A percentile compares a stretch with the other conserved stretches of the same genome.
phyloP scores from a whole-genome alignment of 1,140 invertebrate species.

The Copidosoma floridanum region DNA sequence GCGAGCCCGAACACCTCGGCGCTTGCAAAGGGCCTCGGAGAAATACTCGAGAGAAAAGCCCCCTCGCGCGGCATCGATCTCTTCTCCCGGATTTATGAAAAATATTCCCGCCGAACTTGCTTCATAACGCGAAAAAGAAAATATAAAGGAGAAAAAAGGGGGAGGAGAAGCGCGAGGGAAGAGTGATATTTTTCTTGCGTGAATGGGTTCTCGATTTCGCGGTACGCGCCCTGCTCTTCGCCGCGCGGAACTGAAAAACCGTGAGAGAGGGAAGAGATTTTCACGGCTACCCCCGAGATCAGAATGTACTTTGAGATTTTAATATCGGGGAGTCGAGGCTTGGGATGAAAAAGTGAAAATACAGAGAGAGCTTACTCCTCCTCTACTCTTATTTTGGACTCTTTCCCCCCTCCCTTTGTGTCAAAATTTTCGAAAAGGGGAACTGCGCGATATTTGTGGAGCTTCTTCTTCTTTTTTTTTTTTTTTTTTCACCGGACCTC shows the following conservation, averaged over 20 bases:
- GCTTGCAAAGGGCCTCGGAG: too few species aligned
- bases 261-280: not conserved
- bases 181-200: conserved; percentile 5
- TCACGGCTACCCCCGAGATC: conserved; percentile 7
- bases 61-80: too few species aligned
- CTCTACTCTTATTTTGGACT: too few species aligned
- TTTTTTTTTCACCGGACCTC: not conserved
- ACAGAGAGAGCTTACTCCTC: not conserved
- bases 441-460: not conserved
- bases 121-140: too few species aligned
- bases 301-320: conserved; percentile 17
- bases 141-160: not conserved
- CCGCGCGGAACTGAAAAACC: not conserved
- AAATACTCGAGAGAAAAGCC: too few species aligned
- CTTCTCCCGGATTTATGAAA: too few species aligned
- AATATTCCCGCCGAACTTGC: too few species aligned
- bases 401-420: too few species aligned
- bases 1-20: too few species aligned
- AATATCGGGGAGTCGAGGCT: conserved; percentile 9
- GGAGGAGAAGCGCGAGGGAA: not conserved
- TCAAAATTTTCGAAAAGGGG: too few species aligned
- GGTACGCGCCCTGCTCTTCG: too few species aligned
- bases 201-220: conserved; percentile 6
- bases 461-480: not conserved
- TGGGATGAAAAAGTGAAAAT: conserved; percentile 1